phyloP scores from a whole-genome alignment of 2,797 vertebrate species.

The Eremophila alpestris region DNA sequence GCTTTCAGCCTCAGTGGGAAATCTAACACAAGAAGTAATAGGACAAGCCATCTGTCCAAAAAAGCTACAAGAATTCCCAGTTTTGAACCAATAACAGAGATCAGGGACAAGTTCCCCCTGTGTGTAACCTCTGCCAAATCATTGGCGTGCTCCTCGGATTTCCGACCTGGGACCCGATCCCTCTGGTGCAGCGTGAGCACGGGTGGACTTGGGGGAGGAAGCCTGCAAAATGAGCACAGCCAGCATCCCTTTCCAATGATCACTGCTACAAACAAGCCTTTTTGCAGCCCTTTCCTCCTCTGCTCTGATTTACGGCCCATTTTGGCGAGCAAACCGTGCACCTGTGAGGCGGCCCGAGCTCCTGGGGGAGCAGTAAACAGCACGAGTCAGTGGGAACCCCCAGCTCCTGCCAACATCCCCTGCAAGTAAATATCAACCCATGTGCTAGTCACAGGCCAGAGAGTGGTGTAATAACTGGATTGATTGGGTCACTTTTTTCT shows the following conservation, averaged over 20 bases:
- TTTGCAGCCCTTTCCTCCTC: background rate
- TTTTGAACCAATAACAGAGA: constrained; percentile 5
- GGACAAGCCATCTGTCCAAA: constrained; percentile 42
- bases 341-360: background rate
- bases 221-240: background rate
- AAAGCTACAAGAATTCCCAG: constrained; percentile 24
- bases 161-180: background rate
- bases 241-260: background rate
- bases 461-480: background rate
- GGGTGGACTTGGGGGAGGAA: background rate
- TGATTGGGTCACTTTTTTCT: background rate
- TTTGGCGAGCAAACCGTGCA: background rate
- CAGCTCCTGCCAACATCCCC: background rate
- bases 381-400: background rate
- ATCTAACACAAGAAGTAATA: constrained; percentile 18
- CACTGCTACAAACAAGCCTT: background rate
- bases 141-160: background rate
- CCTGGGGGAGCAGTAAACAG: background rate
- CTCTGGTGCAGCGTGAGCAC: background rate
- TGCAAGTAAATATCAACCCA: background rate
- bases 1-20: constrained; percentile 45
- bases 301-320: background rate
- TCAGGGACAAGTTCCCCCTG: background rate
- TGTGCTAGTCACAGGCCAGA: background rate
- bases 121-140: background rate